These are phyloP conservation scores for Achatina immaculata DNA, from an alignment of 1,140 invertebrate species.

Conservation along the genomic window DNA sequence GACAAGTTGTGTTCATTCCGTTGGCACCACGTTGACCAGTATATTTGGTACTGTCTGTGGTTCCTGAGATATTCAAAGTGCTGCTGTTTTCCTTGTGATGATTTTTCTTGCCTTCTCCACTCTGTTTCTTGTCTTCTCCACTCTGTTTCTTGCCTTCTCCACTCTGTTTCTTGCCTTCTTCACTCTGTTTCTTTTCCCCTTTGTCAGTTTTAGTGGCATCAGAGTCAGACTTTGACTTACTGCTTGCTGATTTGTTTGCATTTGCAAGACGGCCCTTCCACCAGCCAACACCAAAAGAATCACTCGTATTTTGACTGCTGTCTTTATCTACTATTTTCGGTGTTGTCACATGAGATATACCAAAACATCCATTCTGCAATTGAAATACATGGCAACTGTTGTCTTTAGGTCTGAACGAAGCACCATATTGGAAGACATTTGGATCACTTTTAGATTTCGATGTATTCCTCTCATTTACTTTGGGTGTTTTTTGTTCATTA, in stretches of 20 bases:
- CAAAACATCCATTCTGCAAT: neutral
- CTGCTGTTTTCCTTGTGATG: too few species aligned
- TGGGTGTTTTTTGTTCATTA: neutral
- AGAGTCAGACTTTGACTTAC: neutral
- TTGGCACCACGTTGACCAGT: neutral
- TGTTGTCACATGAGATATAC: neutral
- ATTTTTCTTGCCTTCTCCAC: neutral
- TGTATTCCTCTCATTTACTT: neutral
- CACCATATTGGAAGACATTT: neutral
- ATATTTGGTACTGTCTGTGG: too few species aligned
- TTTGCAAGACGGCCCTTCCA: too few species aligned
- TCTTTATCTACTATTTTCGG: too few species aligned
- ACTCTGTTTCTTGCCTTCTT: neutral
- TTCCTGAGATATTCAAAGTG: too few species aligned
- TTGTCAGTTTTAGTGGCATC: neutral
- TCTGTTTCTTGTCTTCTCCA: neutral
- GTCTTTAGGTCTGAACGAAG: neutral
- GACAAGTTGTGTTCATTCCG: neutral
- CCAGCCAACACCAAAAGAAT: too few species aligned
- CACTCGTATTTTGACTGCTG: too few species aligned
- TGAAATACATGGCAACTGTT: neutral
- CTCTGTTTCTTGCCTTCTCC: neutral
- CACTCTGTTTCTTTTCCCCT: neutral
- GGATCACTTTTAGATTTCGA: too few species aligned
- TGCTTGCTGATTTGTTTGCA: too few species aligned